Percentiles rank a stretch among this genome's conserved stretches.
These are phyloP conservation scores for Archips crataeganus DNA, from an alignment of 2,888 invertebrate genomes.

Conservation along the genomic window DNA sequence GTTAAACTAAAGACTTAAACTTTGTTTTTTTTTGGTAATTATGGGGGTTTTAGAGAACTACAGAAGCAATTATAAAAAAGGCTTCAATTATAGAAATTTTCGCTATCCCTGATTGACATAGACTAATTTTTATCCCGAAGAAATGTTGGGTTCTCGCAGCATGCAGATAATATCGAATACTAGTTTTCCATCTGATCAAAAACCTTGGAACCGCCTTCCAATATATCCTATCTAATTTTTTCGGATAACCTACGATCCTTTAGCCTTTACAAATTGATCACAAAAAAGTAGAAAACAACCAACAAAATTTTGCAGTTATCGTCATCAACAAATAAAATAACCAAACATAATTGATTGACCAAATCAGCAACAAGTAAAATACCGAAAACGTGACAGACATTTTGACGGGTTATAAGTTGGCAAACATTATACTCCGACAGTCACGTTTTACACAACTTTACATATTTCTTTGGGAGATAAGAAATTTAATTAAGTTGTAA, in stretches of 20 bases:
- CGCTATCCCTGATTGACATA: too few relatives aligned
- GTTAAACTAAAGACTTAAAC: too few relatives aligned
- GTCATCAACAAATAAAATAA: conserved; percentile 18
- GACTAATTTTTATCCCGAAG: too few relatives aligned
- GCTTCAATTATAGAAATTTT: too few relatives aligned
- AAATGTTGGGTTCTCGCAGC: too few relatives aligned
- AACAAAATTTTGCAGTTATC: not conserved
- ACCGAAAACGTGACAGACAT: conserved; percentile 53
- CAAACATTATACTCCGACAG: conserved; percentile 51
- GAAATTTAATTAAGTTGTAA: conserved; percentile 43
- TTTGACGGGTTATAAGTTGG: conserved; percentile 59
- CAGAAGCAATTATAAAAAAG: too few relatives aligned
- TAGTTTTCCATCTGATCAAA: too few relatives aligned
- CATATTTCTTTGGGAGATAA: conserved; percentile 54
- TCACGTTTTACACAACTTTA: conserved; percentile 60
- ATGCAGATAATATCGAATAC: too few relatives aligned
- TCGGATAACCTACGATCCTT: not conserved
- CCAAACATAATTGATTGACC: conserved; percentile 38
- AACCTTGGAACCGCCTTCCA: not conserved
- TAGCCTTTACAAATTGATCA: too few relatives aligned
- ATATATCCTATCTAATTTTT: not conserved
- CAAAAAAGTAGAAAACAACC: not conserved
- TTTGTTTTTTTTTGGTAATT: too few relatives aligned
- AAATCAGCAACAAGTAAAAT: conserved; percentile 58
- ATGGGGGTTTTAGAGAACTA: too few relatives aligned